Evolutionary conservation across 2,888 invertebrate species (phyloP), one percentile per base, ranked within the genome.

Genomic region (Lasioglossum marginatum): DNA sequence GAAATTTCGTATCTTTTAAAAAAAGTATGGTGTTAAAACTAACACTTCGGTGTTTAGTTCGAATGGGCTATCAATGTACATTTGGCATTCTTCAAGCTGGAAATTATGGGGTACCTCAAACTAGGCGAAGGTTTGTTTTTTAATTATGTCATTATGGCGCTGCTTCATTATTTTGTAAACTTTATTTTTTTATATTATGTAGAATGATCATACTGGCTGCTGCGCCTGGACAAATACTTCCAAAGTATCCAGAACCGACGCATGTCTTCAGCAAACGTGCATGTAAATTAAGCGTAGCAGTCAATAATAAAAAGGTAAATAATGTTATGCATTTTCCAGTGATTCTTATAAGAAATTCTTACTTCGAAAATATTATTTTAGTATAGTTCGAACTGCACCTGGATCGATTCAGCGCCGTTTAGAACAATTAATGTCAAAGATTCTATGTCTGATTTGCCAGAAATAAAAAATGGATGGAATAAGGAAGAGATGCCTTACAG

Each of bases 71-170:
- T 93, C 98, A 98, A 95, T 98, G 98, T 89, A 97, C 98, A 0
- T 98, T 98, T 93, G 98, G 98, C 0, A 96, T 98, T n/a, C 94
- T 98, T 23, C 98, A 98, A 95, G 98, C 98, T 0, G 98, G 98
- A 1, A 97, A 97, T 93, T 98, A 97, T 93, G 98, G 98, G 0
- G 97, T 98, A 4, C 97, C 98, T 4, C 98, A 98, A 94, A 98
- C 97, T 0, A 95, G 98, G 77, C 95, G 98, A 90, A 96, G 98
- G 95, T 96, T 91, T 79, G 71, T 78, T 43, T 74, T 60, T 40
- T 23, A 34, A 71, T 70, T 12, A 34, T 5, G 52, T 10, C n/a
- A 81, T 72, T 57, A 78, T 34, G 34, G 12, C 37, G 14, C 77
- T 48, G 52, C 5, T 40, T 43, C 37, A 75, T 10, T 12, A 43